Evolutionary conservation across 2,888 invertebrate species (phyloP), one percentile per base, ranked within the genome.

Genomic region (Anodontia alba): DNA sequence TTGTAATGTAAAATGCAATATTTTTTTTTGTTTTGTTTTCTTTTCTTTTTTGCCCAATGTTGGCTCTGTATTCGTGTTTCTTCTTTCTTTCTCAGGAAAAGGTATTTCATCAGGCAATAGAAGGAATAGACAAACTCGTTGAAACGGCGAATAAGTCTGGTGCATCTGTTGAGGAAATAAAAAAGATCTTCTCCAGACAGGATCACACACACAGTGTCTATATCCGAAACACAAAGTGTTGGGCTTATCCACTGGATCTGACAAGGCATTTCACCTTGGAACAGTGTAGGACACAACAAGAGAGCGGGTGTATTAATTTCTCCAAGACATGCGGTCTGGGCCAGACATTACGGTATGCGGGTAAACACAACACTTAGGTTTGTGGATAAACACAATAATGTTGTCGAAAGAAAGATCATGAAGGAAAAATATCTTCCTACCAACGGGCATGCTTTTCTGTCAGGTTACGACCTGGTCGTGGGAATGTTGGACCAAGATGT

Each of bases 211-310:
- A 87, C 51, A 89, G 86, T 31, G 51, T 69, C 1, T 90, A 90
- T 57, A 66, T 82, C 36, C 76, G 90, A 38, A 88, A 87, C 79
- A 42, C 78, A 23, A 68, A 86, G 23, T 90, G 90, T 57, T 90
- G 90, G 90, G 90, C 90, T 0, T 74, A 87, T 72, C 82, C 86
- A n/a, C 78, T 90, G 33, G 90, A 90, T 70, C 73, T 90, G 51
- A 90, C 90, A 0, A 38, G 46, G 80, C 15, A 89, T 90, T 36
- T 90, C 90, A 12, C 90, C 90, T n/a, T 90, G 90, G 90, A 90
- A 90, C 78, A 90, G 89, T 46, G 57, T 85, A 33, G 83, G 83
- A 3, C 69, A 80, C 12, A 87, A 73, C 51, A 76, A 87, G 29
- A 87, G 84, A 69, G 90, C 90, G 0, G 90, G 90, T 7, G 88